A percentile compares a stretch with the other conserved stretches of the same genome.
These are phyloP conservation scores for Ceratitis capitata DNA, from an alignment of 1,140 invertebrate genomes.

Conservation along the genomic window DNA sequence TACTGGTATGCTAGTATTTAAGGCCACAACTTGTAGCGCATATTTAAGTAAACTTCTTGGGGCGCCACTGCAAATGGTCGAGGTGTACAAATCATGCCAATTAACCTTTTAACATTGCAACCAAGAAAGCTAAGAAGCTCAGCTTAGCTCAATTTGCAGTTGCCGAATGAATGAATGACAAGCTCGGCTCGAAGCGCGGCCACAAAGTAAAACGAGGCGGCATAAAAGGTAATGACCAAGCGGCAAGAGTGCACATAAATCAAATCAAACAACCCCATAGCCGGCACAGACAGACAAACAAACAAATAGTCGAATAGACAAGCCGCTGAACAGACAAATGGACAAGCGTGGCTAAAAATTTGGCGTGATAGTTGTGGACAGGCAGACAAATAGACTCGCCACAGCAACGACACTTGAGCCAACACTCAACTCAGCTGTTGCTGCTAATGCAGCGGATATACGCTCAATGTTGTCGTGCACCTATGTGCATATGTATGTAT, in stretches of 20 bases:
- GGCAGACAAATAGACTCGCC: background rate
- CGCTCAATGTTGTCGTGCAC: background rate
- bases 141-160: too few relatives aligned
- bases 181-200: background rate
- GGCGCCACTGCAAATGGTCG: slow-evolving; percentile 3
- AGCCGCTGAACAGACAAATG: background rate
- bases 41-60: background rate
- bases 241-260: slow-evolving; percentile 29
- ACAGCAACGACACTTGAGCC: background rate
- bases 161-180: background rate
- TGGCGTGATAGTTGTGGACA: background rate
- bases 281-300: background rate
- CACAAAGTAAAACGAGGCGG: background rate
- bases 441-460: slow-evolving; percentile 20
- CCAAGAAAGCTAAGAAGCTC: background rate
- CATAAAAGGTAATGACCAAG: slow-evolving; percentile 17
- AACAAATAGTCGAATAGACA: background rate
- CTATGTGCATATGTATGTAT: background rate
- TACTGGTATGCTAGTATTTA: background rate
- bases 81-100: slow-evolving; percentile 33
- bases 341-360: background rate
- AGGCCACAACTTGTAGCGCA: background rate
- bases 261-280: background rate
- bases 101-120: slow-evolving; percentile 34
- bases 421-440: background rate